Evolutionary conservation across 1,140 invertebrate genomes (phyloP), one percentile per base, ranked within the genome.

Genomic region (Gonatopus flavifemur): DNA sequence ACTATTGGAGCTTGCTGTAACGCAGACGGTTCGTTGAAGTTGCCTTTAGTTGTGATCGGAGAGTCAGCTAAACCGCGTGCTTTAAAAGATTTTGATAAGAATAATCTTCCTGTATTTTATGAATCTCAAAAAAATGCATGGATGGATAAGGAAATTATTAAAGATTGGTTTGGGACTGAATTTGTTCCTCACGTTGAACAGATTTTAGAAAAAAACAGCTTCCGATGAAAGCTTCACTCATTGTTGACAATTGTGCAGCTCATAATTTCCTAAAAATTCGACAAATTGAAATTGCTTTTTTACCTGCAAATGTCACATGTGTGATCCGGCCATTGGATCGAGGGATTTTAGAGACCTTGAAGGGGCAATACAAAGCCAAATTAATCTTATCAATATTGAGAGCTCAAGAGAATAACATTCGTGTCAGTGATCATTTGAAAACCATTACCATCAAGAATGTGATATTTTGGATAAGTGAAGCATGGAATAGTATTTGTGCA

Each of bases 241-340:
- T 63, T 16, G 40, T 61, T 10, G 60, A 66, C 16, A 67, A 64
- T 53, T 35, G 44, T 16, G 38, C 38, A 3, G 9, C 20, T 16
- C 45, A 63, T 57, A 35, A 41, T 3, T 35, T 28, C 2, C 31
- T 55, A n/a, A 36, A 18, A 8, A n/a, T 33, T 4, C 57, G 59
- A 35, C 59, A 69, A 55, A 70, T 78, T 15, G 63, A 66, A 49
- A n/a, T n/a, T n/a, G n/a, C 44, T 74, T 80, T 74, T 60, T 53
- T 80, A 19, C 76, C 78, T 24, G 56, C 74, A 28, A 80, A 81
- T 55, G 70, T 69, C 8, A 80, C 76, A 21, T 57, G 66, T 15
- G 56, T 73, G 37, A 46, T 81, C 9, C 78, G 81, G 53, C 71
- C 76, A n/a, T 72, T 80, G 67, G 73, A 80, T 62, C 71, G 75